Evolutionary conservation across 2,797 vertebrate species (phyloP), one percentile per base, ranked within the genome.

Genomic region (Selene dorsalis): DNA sequence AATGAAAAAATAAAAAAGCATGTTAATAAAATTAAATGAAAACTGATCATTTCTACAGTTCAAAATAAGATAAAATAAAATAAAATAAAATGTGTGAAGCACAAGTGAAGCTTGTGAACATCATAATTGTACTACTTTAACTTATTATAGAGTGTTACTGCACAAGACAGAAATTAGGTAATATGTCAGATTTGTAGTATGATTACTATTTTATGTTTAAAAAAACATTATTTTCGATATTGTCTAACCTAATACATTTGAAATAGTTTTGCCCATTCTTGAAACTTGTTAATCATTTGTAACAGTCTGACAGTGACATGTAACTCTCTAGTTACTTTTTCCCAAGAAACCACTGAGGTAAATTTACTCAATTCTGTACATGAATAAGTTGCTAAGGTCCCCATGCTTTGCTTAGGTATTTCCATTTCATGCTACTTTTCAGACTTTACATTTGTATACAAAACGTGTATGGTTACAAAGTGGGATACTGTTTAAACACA

Each of bases 11-110:
- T n/a, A n/a, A n/a, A n/a, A n/a, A n/a, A n/a, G n/a, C n/a, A n/a
- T n/a, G n/a, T n/a, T n/a, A n/a, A n/a, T n/a, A n/a, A n/a, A n/a
- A n/a, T n/a, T n/a, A n/a, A n/a, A n/a, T n/a, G n/a, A n/a, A n/a
- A 22, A 12, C 12, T 32, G 4, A 53, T 17, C 0, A 57, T 69
- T 71, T 83, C 0, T 71, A 58, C 68, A 53, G 57, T 59, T 28
- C 32, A 52, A 82, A 62, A 30, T 74, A 66, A 72, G 67, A 57
- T 26, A 28, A 53, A 55, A n/a, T n/a, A n/a, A n/a, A n/a, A n/a
- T n/a, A n/a, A n/a, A n/a, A n/a, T n/a, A n/a, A n/a, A n/a, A n/a
- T n/a, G n/a, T n/a, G n/a, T n/a, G n/a, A n/a, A n/a, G n/a, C n/a
- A n/a, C n/a, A n/a, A n/a, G 47, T 7, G 0, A 1, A 53, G 30